A percentile compares a stretch with the other conserved stretches of the same genome.
Evolutionary conservation across 2,113 vertebrate species (phyloP).

Genomic region (Telmatochromis sp.): DNA sequence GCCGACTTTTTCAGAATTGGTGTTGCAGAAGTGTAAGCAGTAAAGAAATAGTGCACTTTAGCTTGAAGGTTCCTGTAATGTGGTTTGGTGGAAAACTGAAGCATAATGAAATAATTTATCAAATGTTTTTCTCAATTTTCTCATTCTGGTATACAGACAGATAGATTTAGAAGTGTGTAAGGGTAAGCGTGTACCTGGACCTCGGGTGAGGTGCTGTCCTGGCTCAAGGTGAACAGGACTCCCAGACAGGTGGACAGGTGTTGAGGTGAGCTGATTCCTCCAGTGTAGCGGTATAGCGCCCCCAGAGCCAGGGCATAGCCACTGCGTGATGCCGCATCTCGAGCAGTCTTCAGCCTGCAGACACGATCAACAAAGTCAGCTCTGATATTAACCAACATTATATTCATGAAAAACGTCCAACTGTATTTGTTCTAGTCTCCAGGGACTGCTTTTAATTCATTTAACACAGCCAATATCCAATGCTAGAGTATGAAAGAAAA

Average conservation of each 20-base stretch:
- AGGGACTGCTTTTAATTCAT: background rate
- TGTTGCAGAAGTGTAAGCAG: background rate
- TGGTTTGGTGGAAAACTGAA: background rate
- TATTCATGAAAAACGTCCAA: background rate
- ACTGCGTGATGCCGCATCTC: constrained; percentile 85
- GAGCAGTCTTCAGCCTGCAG: constrained; percentile 81
- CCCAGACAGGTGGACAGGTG: constrained; percentile 85
- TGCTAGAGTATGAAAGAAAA: background rate
- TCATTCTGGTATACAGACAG: background rate
- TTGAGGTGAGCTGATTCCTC: constrained; percentile 82
- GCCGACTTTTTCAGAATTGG: background rate
- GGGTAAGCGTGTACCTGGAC: constrained; percentile 77
- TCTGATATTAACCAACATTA: background rate
- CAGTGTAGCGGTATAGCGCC: constrained; percentile 80
- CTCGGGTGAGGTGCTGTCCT: constrained; percentile 92
- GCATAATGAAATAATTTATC: background rate
- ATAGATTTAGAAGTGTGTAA: background rate
- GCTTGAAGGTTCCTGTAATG: background rate
- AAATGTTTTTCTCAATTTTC: background rate
- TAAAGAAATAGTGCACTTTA: background rate
- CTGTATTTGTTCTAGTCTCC: background rate
- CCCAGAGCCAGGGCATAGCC: constrained; percentile 86
- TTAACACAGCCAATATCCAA: background rate
- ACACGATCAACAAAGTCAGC: background rate
- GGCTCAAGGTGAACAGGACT: constrained; percentile 87